Evolutionary conservation across 2,797 vertebrate genomes (phyloP).

Genomic region (Arremon aurantiirostris): DNA sequence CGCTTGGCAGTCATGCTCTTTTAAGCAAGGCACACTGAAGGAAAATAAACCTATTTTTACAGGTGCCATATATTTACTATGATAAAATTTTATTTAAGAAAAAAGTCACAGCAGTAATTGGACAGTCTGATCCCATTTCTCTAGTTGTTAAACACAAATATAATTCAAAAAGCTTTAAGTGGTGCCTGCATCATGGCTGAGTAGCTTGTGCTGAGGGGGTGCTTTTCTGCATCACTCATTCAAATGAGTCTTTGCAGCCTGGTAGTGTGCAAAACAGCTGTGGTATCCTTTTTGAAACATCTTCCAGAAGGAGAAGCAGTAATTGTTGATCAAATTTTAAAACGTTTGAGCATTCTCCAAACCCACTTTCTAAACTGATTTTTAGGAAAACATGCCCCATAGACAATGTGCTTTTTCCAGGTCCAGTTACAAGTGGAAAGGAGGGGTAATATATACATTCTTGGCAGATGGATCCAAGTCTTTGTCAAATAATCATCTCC

Average conservation of each 20-base stretch:
- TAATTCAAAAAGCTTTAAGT: not conserved
- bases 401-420: not conserved
- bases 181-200: not conserved
- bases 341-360: not conserved
- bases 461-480: not conserved
- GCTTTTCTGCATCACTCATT: not conserved
- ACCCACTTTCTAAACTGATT: not conserved
- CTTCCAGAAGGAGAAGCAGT: not conserved
- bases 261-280: not conserved
- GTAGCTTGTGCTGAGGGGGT: not conserved
- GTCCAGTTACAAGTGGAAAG: not conserved
- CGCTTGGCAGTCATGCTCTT: not conserved
- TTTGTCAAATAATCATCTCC: not conserved
- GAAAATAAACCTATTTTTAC: not conserved
- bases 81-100: constrained; percentile 8
- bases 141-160: not conserved
- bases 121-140: constrained; percentile 13
- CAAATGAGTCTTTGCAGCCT: not conserved
- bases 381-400: not conserved
- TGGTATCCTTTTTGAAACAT: not conserved
- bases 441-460: rapidly evolving
- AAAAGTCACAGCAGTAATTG: not conserved
- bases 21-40: not conserved
- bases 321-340: not conserved
- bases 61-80: not conserved